These are phyloP conservation scores for Camelus bactrianus DNA, from an alignment of 2,113 vertebrate species.

Conservation along the genomic window DNA sequence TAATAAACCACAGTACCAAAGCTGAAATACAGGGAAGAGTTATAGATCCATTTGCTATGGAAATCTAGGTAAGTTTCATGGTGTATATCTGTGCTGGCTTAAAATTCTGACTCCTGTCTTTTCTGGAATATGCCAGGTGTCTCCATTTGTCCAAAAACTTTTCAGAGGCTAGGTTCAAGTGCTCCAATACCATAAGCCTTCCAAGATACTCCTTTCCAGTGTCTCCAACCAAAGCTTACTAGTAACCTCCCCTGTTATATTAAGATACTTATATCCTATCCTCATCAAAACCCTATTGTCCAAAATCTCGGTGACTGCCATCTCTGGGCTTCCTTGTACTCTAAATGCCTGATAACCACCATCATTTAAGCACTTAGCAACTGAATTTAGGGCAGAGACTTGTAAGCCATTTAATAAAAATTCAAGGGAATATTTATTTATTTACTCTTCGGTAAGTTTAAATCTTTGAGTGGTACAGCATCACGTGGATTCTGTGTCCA, in stretches of 20 bases:
- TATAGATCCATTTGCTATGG: no score
- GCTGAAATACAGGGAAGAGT: no score
- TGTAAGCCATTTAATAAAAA: conserved; percentile 58
- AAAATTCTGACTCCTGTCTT: not conserved
- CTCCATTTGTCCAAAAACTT: not conserved
- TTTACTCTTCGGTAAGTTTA: conserved; percentile 87
- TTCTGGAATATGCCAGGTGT: not conserved
- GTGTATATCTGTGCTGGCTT: not conserved
- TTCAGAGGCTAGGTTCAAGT: not conserved
- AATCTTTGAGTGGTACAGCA: conserved; percentile 98
- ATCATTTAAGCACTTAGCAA: conserved; percentile 10
- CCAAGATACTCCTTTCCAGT: not conserved
- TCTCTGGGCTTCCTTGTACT: not conserved
- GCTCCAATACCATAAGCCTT: not conserved
- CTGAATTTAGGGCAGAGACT: not conserved
- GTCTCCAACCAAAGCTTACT: not conserved
- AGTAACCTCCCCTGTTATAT: not conserved
- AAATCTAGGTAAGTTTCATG: not conserved
- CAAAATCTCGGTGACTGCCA: not conserved
- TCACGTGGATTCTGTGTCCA: conserved; percentile 78
- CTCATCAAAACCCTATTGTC: not conserved
- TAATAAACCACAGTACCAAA: no score
- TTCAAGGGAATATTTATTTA: conserved; percentile 81
- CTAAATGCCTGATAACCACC: not conserved
- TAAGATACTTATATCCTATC: not conserved